Evolutionary conservation across 2,888 invertebrate species (phyloP).

Genomic region (Nomada ferruginata): DNA sequence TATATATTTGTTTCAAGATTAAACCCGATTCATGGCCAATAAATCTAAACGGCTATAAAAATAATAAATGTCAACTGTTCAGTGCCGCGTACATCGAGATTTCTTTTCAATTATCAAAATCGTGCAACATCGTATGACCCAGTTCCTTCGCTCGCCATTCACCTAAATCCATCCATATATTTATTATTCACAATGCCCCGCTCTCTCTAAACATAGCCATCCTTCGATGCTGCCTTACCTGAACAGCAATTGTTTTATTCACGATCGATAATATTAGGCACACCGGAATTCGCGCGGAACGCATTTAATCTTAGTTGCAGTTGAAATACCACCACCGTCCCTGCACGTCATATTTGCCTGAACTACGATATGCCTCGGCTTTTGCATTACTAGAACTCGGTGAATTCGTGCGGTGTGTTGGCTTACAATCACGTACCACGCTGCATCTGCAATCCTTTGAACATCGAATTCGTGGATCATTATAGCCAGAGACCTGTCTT

Average conservation of each 20-base stretch:
- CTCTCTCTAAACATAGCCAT: no score
- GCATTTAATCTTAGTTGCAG: neutral
- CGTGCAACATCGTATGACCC: no score
- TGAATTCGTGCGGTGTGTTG: slow-evolving; percentile 40
- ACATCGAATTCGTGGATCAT: slow-evolving; percentile 50
- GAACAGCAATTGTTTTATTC: neutral
- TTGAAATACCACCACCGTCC: neutral
- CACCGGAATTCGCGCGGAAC: neutral
- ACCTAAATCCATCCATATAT: no score
- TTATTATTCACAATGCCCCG: no score
- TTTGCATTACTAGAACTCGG: slow-evolving; percentile 23
- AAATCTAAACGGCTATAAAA: no score
- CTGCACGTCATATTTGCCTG: slow-evolving; percentile 20
- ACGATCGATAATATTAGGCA: neutral
- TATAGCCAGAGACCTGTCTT: slow-evolving; percentile 39
- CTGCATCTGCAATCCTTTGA: slow-evolving; percentile 48
- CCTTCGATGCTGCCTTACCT: neutral
- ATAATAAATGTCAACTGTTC: no score
- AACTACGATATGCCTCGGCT: slow-evolving; percentile 15
- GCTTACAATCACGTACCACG: slow-evolving; percentile 39
- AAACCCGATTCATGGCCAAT: no score
- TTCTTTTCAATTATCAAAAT: no score
- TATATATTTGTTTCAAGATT: no score
- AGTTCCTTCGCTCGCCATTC: no score
- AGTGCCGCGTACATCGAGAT: no score